These are phyloP conservation scores for Colossoma macropomum DNA, from an alignment of 2,113 vertebrate species.

Conservation along the genomic window DNA sequence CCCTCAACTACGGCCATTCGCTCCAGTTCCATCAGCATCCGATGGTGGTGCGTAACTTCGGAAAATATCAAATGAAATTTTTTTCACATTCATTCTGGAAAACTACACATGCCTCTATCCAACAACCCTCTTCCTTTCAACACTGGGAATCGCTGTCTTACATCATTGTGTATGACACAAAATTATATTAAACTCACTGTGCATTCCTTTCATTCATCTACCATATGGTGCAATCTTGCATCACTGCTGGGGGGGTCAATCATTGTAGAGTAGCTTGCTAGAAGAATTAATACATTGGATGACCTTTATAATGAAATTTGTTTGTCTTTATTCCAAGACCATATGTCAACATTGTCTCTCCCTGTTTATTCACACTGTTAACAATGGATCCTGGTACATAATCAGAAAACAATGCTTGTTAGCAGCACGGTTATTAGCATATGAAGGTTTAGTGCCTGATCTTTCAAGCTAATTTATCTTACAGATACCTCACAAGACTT, in stretches of 20 bases:
- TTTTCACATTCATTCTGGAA: neutral
- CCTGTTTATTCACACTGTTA: neutral
- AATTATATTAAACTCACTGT: neutral
- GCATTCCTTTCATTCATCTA: neutral
- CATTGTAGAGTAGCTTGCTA: neutral
- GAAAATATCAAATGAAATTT: neutral
- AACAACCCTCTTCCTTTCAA: neutral
- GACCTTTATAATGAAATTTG: conserved; percentile 10
- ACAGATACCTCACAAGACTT: neutral
- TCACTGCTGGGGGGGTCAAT: neutral
- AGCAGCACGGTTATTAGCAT: neutral
- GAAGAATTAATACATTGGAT: neutral
- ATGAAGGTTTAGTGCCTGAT: neutral
- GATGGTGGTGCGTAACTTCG: neutral
- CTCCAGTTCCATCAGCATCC: neutral
- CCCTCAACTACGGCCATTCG: neutral
- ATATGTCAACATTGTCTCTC: conserved; percentile 13
- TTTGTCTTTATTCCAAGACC: conserved; percentile 34
- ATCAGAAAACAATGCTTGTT: neutral
- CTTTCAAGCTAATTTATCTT: neutral
- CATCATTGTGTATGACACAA: neutral
- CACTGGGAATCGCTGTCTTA: neutral
- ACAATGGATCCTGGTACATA: neutral
- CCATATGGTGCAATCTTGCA: neutral
- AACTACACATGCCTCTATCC: neutral